Base-by-base conservation (phyloP, 2,888 invertebrate species). In the Drosophila neoperkinsi region DNA sequence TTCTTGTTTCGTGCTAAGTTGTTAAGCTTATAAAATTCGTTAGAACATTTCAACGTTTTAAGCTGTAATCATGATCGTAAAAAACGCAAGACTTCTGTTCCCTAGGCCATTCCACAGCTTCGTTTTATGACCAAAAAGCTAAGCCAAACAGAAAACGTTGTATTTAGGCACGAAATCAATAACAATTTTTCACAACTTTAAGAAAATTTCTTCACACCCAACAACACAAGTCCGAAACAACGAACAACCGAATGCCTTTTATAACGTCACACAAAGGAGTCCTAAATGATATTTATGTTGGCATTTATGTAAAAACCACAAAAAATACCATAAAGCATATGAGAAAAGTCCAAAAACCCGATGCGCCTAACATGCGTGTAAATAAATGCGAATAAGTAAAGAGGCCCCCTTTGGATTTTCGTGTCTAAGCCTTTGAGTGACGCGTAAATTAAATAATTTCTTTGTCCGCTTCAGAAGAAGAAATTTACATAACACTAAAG, bases 361-460 rank as follows among this genome's bases (percentile, higher is more conserved):
- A 60, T 81, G 62, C 69, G 71, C 60, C 69, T 74, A 84, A 85
- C 82, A 89, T 74, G 88, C 89, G 84, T 89, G 87, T 89, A 82
- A 85, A 89, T 87, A 79, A 87, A 85, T 85, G 89, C 88, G 90
- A 85, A 85, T 89, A 84, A 75, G 64, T 61, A 63, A 65, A 71
- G 60, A 55, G 70, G 46, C 61, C 49, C 33, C 30, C 46, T 36
- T 63, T 58, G 46, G 63, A 63, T 58, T 49, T 63, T 49, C 16
- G 38, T 34, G 46, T 31, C 53, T 75, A 67, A 81, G 77, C 76
- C 76, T 76, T 75, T 74, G 70, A 72, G 57, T 65, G 76, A 71
- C 73, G 77, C 79, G 81, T 88, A 88, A 88, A 87, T 87, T 88
- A 90, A 88, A 87, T 90, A 88, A 87, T 88, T 88, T 85, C 83